Evolutionary conservation across 2,888 invertebrate genomes (phyloP).

Genomic region (Napeogenes inachia): DNA sequence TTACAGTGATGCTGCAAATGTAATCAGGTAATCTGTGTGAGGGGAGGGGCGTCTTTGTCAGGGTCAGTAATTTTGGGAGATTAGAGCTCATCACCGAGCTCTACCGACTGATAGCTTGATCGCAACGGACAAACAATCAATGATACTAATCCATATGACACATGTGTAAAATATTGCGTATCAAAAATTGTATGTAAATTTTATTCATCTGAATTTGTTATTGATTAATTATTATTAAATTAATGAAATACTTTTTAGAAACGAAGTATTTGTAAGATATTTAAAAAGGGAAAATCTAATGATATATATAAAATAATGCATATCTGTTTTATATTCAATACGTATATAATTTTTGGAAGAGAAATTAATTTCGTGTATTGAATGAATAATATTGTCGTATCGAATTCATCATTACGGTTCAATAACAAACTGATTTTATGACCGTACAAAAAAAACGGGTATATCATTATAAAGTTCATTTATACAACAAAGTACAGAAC

Average conservation of each 20-base stretch:
- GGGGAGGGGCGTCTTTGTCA: slow-evolving; percentile 28
- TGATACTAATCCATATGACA: slow-evolving; percentile 19
- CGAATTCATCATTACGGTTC: no score
- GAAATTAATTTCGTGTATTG: no score
- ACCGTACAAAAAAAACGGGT: neutral
- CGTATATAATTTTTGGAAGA: no score
- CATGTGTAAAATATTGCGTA: neutral
- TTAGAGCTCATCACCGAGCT: slow-evolving; percentile 33
- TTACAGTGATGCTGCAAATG: slow-evolving; percentile 26
- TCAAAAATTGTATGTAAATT: neutral
- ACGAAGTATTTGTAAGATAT: no score
- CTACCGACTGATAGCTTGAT: slow-evolving; percentile 28
- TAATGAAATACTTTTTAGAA: no score
- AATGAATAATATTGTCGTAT: no score
- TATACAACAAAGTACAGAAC: slow-evolving; percentile 13
- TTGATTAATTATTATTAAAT: no score
- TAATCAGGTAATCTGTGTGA: slow-evolving; percentile 30
- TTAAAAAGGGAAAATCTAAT: no score
- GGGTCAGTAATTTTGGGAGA: slow-evolving; percentile 33
- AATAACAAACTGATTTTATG: no score
- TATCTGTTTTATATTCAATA: no score
- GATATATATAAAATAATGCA: no score
- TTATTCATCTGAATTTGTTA: no score
- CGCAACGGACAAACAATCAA: slow-evolving; percentile 31
- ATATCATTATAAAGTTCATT: neutral